Evolutionary conservation across 2,797 vertebrate species (phyloP), one percentile per base, ranked within the genome.

Genomic region (Poecilia wingei): DNA sequence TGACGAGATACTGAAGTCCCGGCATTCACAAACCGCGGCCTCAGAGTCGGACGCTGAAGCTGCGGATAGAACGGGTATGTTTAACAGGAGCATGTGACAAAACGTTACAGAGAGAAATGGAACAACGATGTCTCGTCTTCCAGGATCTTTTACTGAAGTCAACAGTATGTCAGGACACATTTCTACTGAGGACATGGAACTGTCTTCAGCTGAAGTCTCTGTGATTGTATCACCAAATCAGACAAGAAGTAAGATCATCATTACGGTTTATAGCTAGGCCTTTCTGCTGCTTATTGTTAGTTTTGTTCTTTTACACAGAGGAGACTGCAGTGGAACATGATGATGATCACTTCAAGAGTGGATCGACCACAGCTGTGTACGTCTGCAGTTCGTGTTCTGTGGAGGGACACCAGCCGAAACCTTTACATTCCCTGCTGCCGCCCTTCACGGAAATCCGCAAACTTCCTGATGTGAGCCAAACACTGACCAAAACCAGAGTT

Each of bases 401-500:
- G 47, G 74, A 85, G 41, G 73, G 72, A 22, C 25, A 80, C 3
- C 92, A 85, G 47, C 90, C 90, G 0, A 82, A 70, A 74, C 85
- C 87, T 70, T n/a, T 76, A 1, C 59, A 57, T 9, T 25, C 78
- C 20, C 78, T 82, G 71, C 75, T 87, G 72, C 64, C 76, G 0
- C 53, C 83, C 51, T 76, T 79, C 31, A 41, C 0, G 0, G 82
- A 87, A 9, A 20, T 43, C 18, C 43, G 69, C 69, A 68, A 70
- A 1, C 75, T 47, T 22, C 74, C 80, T 68, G 88, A 91, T 64
- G 72, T 36, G 31, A 91, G 77, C n/a, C 82, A 78, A 13, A 73
- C 85, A 2, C 47, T 86, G 75, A 81, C 88, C n/a, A 79, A 92
- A 1, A 47, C 39, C 55, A 89, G 39, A 78, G 89, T 82, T 75